phyloP scores from a whole-genome alignment of 2,797 vertebrate species.

The Epinephelus awoara region DNA sequence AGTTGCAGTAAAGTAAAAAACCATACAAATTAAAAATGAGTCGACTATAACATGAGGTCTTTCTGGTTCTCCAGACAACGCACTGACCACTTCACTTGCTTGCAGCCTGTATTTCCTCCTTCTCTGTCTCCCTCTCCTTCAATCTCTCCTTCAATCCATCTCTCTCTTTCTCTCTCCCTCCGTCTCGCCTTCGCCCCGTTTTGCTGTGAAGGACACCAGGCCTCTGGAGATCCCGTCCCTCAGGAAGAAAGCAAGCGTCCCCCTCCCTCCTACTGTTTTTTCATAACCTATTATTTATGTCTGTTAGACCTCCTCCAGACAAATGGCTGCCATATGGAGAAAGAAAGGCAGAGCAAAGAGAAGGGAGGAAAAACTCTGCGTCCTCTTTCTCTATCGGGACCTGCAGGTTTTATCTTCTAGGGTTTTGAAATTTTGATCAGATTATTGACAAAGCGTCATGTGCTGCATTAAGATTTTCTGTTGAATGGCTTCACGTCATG shows the following conservation, averaged over 20 bases:
- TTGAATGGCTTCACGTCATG: background rate
- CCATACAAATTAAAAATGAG: background rate
- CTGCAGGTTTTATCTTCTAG: constrained; percentile 26
- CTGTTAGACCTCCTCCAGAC: constrained; percentile 86
- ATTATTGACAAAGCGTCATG: background rate
- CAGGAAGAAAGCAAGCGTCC: constrained; percentile 82
- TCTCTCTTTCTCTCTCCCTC: constrained; percentile 46
- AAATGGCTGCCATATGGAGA: constrained; percentile 90
- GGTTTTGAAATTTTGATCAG: constrained; percentile 49
- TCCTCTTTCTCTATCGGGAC: constrained; percentile 48
- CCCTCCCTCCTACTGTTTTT: constrained; percentile 81
- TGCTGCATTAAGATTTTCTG: constrained; percentile 39
- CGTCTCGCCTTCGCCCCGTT: constrained; percentile 51
- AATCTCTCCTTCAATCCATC: constrained; percentile 38
- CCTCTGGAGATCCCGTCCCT: constrained; percentile 85
- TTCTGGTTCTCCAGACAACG: constrained; percentile 8
- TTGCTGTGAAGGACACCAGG: constrained; percentile 84
- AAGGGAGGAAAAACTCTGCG: constrained; percentile 50
- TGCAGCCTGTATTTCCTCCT: constrained; percentile 18
- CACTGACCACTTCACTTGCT: constrained; percentile 26
- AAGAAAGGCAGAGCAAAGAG: constrained; percentile 69
- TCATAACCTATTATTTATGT: constrained; percentile 89
- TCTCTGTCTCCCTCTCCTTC: constrained; percentile 19
- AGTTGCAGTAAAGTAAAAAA: constrained; percentile 19
- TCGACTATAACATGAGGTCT: background rate